These are phyloP conservation scores for Prionailurus bengalensis DNA, from an alignment of 2,113 vertebrate genomes.

Conservation along the genomic window DNA sequence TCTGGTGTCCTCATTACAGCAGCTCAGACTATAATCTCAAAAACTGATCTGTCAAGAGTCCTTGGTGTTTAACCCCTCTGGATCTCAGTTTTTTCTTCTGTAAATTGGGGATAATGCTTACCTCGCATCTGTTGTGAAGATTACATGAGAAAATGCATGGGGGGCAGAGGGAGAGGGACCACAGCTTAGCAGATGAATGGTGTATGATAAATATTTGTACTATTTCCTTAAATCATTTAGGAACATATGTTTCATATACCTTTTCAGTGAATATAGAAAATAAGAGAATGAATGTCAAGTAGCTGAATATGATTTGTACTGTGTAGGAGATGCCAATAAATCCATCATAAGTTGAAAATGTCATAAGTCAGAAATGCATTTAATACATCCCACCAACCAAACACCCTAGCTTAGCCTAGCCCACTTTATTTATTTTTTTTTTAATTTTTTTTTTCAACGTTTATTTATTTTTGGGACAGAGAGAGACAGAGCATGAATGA, in stretches of 20 bases:
- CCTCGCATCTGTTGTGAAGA: neutral
- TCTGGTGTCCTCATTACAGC: neutral
- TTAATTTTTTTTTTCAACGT: no score
- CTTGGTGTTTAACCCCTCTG: neutral
- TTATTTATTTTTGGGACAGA: no score
- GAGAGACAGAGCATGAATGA: no score
- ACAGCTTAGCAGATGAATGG: neutral
- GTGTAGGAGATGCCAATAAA: neutral
- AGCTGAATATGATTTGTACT: neutral
- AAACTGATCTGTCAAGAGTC: neutral
- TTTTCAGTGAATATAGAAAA: constrained; percentile 42
- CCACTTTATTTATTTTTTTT: neutral
- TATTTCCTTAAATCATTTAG: neutral
- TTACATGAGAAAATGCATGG: neutral
- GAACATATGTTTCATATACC: neutral
- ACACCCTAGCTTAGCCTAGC: neutral
- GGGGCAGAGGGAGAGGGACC: neutral
- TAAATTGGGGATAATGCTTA: neutral
- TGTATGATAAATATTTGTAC: neutral
- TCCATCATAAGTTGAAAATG: neutral
- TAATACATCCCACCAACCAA: neutral
- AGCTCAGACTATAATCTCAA: neutral
- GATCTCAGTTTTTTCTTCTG: neutral
- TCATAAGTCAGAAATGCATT: neutral
- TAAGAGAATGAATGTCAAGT: neutral